phyloP scores from a whole-genome alignment of 92 coral and sea anemone species.

The Virgularia gustaviana region DNA sequence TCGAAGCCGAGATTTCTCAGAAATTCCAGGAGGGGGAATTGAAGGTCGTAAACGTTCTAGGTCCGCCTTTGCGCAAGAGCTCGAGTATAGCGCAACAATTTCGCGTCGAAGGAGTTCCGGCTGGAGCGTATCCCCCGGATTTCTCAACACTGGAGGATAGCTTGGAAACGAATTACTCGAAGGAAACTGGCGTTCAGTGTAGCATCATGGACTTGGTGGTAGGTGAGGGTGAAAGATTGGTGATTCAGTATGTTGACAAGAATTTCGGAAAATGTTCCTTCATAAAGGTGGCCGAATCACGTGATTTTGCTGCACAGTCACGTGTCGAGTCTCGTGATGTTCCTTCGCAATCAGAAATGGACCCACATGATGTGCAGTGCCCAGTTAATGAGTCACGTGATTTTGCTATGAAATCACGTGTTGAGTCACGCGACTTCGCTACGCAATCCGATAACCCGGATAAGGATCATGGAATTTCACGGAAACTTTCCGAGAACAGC shows the following conservation, averaged over 20 bases:
- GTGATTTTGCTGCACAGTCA: neutral
- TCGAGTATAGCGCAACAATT: too few relatives aligned
- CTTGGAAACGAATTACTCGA: neutral
- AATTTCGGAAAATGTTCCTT: neutral
- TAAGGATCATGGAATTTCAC: neutral
- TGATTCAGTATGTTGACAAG: slow-evolving; percentile 3
- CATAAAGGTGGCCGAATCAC: neutral
- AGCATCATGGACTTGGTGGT: slow-evolving; percentile 3
- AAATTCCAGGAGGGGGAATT: neutral
- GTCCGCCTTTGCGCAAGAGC: too few relatives aligned
- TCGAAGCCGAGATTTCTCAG: neutral
- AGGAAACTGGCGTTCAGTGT: slow-evolving; percentile 8
- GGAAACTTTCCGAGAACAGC: too few relatives aligned
- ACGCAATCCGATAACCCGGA: neutral
- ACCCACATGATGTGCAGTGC: too few relatives aligned
- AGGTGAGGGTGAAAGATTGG: neutral
- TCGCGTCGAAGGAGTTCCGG: too few relatives aligned
- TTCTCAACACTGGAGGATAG: neutral
- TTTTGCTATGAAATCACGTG: too few relatives aligned
- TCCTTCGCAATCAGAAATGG: too few relatives aligned
- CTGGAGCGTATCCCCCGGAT: too few relatives aligned
- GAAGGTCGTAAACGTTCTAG: too few relatives aligned
- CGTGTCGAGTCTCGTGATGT: too few relatives aligned
- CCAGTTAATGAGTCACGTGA: too few relatives aligned
- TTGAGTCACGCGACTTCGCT: neutral